Evolutionary conservation across 2,888 invertebrate species (phyloP), one percentile per base, ranked within the genome.

Genomic region (Chrysolina haemoptera): DNA sequence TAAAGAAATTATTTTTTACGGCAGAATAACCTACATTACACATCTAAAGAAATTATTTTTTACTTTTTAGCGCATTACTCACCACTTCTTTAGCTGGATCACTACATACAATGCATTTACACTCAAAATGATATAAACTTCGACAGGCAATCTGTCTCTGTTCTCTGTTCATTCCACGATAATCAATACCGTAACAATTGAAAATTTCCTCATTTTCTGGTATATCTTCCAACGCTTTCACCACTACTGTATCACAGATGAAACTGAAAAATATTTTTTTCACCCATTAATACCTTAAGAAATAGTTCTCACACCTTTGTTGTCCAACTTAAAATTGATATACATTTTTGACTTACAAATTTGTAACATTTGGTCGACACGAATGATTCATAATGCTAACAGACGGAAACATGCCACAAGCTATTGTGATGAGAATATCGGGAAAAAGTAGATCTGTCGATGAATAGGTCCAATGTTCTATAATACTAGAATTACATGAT

Each of bases 361-460:
- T 93, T 68, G 93, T 92, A 74, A 97, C 94, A 82, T 94, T 94
- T 8, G 96, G 94, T 78, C 94, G 93, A 86, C 98, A 98, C 0
- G 96, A 94, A 88, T 98, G 98, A 87, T 98, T 98, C 92, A 97
- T 95, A 89, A 97, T 92, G 82, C 96, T 95, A 0, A 95, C 92
- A 0, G 95, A 93, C 0, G 97, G 95, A 86, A 94, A 96, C 83
- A 97, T 94, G 0, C 94, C 96, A 1, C 96, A 94, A 0, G 95
- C 96, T 66, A 86, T 80, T 4, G 84, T 82, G 50, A 82, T 82
- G 41, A 85, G 76, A 67, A 83, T 82, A 71, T 84, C 84, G 3
- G 85, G 85, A 74, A 85, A 83, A 6, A 82, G 76, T 18, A 84
- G 63, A 75, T 84, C 85, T 11, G 82, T 80, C 22, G 83, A 82